Evolutionary conservation across 1,140 invertebrate genomes (phyloP), one percentile per base, ranked within the genome.

Genomic region (Drosophila bifasciata): DNA sequence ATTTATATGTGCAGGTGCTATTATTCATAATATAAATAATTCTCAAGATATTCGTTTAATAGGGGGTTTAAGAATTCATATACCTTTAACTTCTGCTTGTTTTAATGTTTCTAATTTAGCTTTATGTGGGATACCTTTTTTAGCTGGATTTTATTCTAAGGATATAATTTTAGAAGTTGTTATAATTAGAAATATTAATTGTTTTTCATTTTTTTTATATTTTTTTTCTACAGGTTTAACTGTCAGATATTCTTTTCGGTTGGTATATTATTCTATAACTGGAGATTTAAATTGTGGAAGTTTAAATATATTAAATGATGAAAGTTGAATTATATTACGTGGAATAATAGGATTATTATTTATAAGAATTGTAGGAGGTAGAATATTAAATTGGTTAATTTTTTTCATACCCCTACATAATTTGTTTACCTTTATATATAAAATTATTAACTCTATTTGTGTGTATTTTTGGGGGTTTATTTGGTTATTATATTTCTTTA

Each of bases 61-160:
- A n/a, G n/a, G n/a, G n/a, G n/a, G n/a, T n/a, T n/a, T n/a, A 85
- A 84, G 84, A 69, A 66, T 77, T 53, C 73, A 84, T 57, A 91
- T 92, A 51, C 92, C 92, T 60, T 79, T 93, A 74, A 92, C 91
- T 71, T 91, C 84, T 51, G 66, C 85, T 67, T 92, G 86, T 90
- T 93, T 93, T 84, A 91, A 92, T 90, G 90, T 93, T 75, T 89
- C 91, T 56, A 93, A 92, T 90, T 91, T 94, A 77, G 90, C 92
- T 76, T 92, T 94, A 23, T 76, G 79, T 58, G 79, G 79, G 90
- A 95, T 93, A 93, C 94, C 93, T 7, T 94, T 94, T 94, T 91
- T 94, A 85, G 84, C 93, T 3, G 93, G 93, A 23, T 94, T 94
- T 94, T 94, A 94, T 92, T 94, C 94, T 5, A 94, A 94, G 51